Conservation (phyloP, 1,140 invertebrate species). For the Dreissena rostriformis region DNA sequence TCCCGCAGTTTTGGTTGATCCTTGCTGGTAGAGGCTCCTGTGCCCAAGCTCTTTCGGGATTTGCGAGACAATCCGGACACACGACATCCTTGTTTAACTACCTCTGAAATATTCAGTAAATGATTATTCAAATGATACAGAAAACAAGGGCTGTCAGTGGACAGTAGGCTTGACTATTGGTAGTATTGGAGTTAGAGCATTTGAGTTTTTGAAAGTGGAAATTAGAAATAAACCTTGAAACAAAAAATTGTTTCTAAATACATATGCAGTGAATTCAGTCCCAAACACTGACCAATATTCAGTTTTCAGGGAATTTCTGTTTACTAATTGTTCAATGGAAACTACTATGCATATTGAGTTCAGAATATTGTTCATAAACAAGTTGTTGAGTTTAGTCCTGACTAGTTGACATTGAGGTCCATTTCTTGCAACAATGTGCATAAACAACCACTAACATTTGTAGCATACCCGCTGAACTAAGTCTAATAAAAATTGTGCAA, state of each 20-base stretch:
- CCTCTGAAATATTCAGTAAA: constrained; percentile 3
- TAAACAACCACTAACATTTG: too few species aligned
- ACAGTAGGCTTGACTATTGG: neutral
- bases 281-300: too few species aligned
- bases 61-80: constrained; percentile 54
- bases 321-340: neutral
- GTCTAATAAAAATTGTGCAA: too few species aligned
- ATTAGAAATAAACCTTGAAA: neutral
- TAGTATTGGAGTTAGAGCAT: neutral
- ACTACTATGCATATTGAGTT: neutral
- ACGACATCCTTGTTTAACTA: constrained; percentile 34
- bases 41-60: constrained; percentile 33
- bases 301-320: too few species aligned
- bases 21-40: neutral
- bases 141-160: neutral
- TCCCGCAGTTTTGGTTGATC: constrained; percentile 62
- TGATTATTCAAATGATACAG: neutral
- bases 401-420: too few species aligned
- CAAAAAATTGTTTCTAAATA: neutral
- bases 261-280: too few species aligned
- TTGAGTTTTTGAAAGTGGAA: neutral
- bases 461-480: too few species aligned
- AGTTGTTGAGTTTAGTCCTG: too few species aligned
- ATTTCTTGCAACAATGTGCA: too few species aligned
- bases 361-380: neutral